Percentiles rank a stretch among this genome's conserved stretches.
These are phyloP conservation scores for Sarcophilus harrisii DNA, from an alignment of 2,797 vertebrate genomes.

Conservation along the genomic window DNA sequence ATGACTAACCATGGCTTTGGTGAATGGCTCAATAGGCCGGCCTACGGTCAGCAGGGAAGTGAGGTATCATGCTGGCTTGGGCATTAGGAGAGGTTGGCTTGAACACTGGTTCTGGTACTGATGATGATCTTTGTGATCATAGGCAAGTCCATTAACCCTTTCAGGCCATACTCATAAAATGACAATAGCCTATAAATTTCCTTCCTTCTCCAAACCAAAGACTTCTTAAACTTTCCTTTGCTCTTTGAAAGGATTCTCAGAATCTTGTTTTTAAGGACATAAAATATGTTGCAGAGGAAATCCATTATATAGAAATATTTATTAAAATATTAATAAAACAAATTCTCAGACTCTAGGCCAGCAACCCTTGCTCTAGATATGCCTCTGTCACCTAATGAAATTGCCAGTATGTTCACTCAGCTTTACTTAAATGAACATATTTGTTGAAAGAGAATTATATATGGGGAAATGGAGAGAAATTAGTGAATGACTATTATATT, in stretches of 20 bases:
- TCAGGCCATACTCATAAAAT: not conserved
- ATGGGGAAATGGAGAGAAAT: not conserved
- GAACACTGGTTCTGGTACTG: not conserved
- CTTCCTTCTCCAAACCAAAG: not conserved
- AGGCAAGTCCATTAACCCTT: not conserved
- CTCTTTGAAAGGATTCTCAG: not conserved
- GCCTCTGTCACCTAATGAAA: not conserved
- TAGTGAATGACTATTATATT: not conserved
- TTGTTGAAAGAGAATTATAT: not conserved
- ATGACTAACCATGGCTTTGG: not conserved
- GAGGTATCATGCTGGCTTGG: not conserved
- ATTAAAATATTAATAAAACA: slow-evolving; percentile 16
- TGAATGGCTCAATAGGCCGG: not conserved
- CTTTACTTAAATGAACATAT: not conserved
- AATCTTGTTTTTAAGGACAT: not conserved
- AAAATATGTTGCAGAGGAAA: slow-evolving; percentile 5
- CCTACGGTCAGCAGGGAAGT: not conserved
- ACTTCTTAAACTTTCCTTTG: not conserved
- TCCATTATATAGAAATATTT: slow-evolving; percentile 31
- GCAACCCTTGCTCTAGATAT: not conserved
- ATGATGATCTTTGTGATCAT: not conserved
- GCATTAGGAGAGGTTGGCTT: not conserved
- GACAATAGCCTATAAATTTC: not conserved
- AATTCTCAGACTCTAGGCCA: not conserved
- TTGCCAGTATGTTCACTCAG: not conserved